Base-by-base conservation (phyloP, 2,888 invertebrate genomes). In the Heliconius erato region DNA sequence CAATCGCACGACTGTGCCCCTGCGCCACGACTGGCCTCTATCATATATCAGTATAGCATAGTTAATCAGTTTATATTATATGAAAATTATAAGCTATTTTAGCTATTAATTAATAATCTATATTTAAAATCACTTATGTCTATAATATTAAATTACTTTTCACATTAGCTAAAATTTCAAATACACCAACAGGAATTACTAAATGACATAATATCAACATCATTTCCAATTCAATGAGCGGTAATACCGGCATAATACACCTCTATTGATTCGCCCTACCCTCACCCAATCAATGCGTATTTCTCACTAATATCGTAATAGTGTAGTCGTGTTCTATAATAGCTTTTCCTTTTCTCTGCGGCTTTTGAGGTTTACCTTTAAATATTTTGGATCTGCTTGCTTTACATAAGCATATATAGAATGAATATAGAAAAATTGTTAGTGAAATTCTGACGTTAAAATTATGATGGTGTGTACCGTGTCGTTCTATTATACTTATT, bases 271-370 rank as follows among this genome's bases (percentile, higher is more conserved):
- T 81, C 68, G 19, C 71, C 72, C 77, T 80, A 81, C 81, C 80
- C 54, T 40, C 40, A 40, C 40, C 74, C 79, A 82, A 83, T 83
- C 82, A 79, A 82, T 79, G 74, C 72, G 49, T 72, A 84, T 74
- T 82, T 68, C 85, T 63, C 76, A 82, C 82, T 86, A 85, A 85
- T 87, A 86, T 74, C 81, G 68, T 79, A 79, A 84, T 84, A 74
- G 59, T 80, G 76, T 84, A 85, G 84, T 85, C 79, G 84, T 77
- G 76, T 80, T 85, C 83, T 82, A 74, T 83, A 80, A 82, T 83
- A 82, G 83, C 84, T 84, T 85, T 86, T 82, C 79, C 83, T 80
- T 79, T 81, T 79, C 78, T 81, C 68, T 74, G 80, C 69, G 79
- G 74, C 69, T 84, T 83, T 72, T 79, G 74, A 81, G 65, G 35